Evolutionary conservation across 2,888 invertebrate species (phyloP), one percentile per base, ranked within the genome.

Genomic region (Tricholauxania praeusta): DNA sequence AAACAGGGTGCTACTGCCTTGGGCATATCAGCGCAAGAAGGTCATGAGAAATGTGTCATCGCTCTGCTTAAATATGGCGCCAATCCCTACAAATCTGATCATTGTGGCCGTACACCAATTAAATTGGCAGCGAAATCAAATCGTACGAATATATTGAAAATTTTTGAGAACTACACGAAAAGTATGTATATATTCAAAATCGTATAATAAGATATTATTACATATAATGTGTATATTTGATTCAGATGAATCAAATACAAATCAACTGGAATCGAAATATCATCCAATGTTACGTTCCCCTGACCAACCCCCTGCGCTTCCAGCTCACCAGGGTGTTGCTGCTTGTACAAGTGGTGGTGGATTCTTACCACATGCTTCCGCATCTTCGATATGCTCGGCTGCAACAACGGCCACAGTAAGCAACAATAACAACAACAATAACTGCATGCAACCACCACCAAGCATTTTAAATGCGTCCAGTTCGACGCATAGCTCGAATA

Each of bases 1-100:
- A 95, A 96, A 82, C 97, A 97, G 89, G 98, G 98, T 28, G 98
- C 98, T 63, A 97, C 98, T 15, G 97, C 98, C 12, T 89, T 98
- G 75, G 94, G 97, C 80, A 97, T 98, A 73, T 97, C 98, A 0
- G 96, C 98, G 0, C 98, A 98, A 87, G 98, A 98, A 86, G 98
- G 98, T 0, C 97, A 97, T 83, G 96, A 96, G 80, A 93, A 94
- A 76, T 97, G 97, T 82, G 98, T 98, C 0, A 89, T 94, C 72
- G 94, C 92, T 82, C 87, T 96, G 47, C 86, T 94, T 55, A 93
- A 94, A 80, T 94, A 95, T 79, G 95, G 95, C 17, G 96, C 95
- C 0, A 94, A 95, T 87, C 96, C 95, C 0, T 90, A 92, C 81
- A 95, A 95, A 81, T 94, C 94, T 0, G 95, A 95, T 82, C 93